Conservation (phyloP, 2,888 invertebrate genomes). For the Ophioninae sp. region DNA sequence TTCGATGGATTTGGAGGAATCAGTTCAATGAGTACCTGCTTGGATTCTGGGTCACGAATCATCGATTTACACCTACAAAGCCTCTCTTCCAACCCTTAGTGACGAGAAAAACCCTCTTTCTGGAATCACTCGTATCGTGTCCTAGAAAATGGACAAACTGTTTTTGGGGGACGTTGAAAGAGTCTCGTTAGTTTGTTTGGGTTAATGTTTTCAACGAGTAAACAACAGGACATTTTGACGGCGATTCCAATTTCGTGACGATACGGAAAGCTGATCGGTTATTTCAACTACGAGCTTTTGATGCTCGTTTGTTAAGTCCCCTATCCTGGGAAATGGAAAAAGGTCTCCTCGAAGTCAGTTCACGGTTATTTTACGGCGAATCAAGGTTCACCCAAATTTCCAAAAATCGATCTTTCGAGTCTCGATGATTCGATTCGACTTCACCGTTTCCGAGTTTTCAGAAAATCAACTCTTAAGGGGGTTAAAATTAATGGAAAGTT, state of each 20-base stretch:
- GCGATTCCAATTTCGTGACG: not conserved
- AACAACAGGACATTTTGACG: not conserved
- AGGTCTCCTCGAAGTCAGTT: not conserved
- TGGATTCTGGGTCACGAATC: constrained; percentile 46
- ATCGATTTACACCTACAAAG: constrained; percentile 30
- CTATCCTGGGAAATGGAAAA: not conserved
- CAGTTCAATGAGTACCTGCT: constrained; percentile 16
- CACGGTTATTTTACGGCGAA: not conserved
- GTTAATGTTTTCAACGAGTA: not conserved
- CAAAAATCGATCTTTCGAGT: not conserved
- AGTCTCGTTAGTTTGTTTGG: not conserved
- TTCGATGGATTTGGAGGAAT: constrained; percentile 19
- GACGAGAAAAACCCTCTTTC: not conserved
- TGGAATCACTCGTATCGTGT: not conserved
- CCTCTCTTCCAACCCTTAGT: constrained; percentile 1
- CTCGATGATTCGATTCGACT: too few species aligned
- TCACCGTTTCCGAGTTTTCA: too few species aligned
- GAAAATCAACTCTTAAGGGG: too few species aligned
- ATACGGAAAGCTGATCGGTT: not conserved
- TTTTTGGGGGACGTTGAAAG: not conserved
- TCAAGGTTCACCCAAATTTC: not conserved
- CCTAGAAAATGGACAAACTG: not conserved
- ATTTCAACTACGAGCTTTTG: not conserved
- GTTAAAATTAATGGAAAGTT: too few species aligned
- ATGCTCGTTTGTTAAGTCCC: not conserved